These are phyloP conservation scores for Rafetus swinhoei DNA, from an alignment of 2,113 vertebrate genomes.

Conservation along the genomic window DNA sequence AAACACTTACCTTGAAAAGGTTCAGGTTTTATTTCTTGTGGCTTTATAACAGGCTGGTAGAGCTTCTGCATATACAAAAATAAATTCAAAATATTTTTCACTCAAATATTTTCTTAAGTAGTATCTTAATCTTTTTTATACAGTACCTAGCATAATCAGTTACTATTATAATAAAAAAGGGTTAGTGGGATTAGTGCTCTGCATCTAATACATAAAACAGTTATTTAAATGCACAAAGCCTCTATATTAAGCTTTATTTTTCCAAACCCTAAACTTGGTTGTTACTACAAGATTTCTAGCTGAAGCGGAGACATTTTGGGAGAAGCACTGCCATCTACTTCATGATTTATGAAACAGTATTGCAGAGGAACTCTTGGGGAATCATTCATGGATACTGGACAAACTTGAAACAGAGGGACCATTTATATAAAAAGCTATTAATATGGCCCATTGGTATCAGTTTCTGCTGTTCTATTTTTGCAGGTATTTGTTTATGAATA, in stretches of 20 bases:
- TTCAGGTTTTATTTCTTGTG: constrained; percentile 76
- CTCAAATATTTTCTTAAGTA: neutral
- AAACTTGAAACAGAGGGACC: neutral
- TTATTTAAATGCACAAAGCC: neutral
- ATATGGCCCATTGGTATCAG: neutral
- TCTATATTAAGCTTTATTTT: constrained; percentile 1
- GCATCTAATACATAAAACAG: neutral
- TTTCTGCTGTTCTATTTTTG: neutral
- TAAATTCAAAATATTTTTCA: neutral
- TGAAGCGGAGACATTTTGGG: constrained; percentile 24
- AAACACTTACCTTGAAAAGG: constrained; percentile 82
- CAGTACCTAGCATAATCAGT: neutral
- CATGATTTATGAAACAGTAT: neutral
- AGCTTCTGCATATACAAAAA: constrained; percentile 76
- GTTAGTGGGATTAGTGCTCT: neutral
- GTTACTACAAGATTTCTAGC: neutral
- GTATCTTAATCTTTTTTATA: neutral
- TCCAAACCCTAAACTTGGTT: constrained; percentile 2
- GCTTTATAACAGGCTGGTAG: constrained; percentile 75
- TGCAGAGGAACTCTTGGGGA: neutral
- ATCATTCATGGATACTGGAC: neutral
- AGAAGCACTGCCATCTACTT: constrained; percentile 47
- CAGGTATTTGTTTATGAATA: neutral
- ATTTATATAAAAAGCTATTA: neutral
- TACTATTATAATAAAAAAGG: neutral